Conservation (phyloP, 2,113 vertebrate genomes). For the Agelaius phoeniceus region DNA sequence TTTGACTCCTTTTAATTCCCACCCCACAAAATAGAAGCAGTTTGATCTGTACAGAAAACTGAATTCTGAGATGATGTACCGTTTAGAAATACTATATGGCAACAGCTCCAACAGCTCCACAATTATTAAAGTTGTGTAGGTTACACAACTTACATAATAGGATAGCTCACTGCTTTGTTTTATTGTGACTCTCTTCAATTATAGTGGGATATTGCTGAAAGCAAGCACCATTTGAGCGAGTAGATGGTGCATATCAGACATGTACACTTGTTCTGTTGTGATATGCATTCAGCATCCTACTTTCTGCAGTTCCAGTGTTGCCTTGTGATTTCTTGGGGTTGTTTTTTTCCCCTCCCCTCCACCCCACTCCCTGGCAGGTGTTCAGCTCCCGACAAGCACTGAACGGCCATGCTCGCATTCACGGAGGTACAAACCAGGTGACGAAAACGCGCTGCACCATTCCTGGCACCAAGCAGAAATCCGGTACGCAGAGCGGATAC, state of each 20-base stretch:
- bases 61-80: neutral
- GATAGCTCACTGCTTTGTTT: neutral
- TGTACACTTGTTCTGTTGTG: neutral
- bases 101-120: neutral
- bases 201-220: neutral
- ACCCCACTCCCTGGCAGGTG: slow-evolving; percentile 60
- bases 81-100: neutral
- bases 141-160: neutral
- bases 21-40: neutral
- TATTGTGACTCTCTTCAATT: neutral
- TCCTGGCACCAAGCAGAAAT: slow-evolving; percentile 71
- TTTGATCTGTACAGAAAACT: neutral
- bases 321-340: neutral
- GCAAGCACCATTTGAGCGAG: neutral
- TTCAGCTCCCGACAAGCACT: slow-evolving; percentile 85
- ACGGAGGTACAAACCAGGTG: slow-evolving; percentile 77
- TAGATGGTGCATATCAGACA: fast-evolving
- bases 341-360: neutral
- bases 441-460: slow-evolving; percentile 64
- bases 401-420: slow-evolving; percentile 81
- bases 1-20: neutral
- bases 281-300: neutral
- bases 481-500: slow-evolving; percentile 73
- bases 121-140: neutral
- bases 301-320: neutral